phyloP scores from a whole-genome alignment of 2,113 vertebrate genomes.

The Prionailurus viverrinus region DNA sequence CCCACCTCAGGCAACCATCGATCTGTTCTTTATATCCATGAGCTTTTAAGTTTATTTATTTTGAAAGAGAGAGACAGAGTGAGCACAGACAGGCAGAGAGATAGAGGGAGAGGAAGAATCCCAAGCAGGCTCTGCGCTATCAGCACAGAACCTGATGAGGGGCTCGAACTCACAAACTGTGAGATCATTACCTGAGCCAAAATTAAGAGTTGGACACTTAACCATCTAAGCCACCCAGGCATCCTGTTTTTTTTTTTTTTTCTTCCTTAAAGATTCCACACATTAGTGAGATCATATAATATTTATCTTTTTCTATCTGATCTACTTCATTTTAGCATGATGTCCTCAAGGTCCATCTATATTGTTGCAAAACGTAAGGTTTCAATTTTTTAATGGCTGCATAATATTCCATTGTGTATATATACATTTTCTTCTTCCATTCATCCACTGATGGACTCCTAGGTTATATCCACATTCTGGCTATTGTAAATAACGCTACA shows the following conservation, averaged over 20 bases:
- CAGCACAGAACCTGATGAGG: too few relatives aligned
- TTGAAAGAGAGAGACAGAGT: too few relatives aligned
- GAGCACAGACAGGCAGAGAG: too few relatives aligned
- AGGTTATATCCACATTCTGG: not conserved
- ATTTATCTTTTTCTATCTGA: not conserved
- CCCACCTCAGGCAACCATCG: not conserved
- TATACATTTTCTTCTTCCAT: not conserved
- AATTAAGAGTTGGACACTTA: too few relatives aligned
- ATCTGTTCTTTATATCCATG: not conserved
- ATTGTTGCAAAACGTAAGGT: not conserved
- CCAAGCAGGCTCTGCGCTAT: too few relatives aligned
- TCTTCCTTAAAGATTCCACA: not conserved
- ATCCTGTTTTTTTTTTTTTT: too few relatives aligned
- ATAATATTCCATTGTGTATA: not conserved
- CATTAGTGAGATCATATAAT: not conserved
- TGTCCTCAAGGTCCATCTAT: not conserved
- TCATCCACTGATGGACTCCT: not conserved
- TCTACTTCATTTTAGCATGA: not conserved
- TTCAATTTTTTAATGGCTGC: not conserved
- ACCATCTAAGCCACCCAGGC: too few relatives aligned
- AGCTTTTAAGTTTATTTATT: not conserved
- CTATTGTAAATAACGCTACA: not conserved
- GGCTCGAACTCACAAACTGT: too few relatives aligned
- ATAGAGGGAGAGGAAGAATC: too few relatives aligned
- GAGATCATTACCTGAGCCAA: too few relatives aligned